A percentile compares a stretch with the other conserved stretches of the same genome.
Conservation (phyloP, 2,888 invertebrate genomes). For the Amiota communis region DNA sequence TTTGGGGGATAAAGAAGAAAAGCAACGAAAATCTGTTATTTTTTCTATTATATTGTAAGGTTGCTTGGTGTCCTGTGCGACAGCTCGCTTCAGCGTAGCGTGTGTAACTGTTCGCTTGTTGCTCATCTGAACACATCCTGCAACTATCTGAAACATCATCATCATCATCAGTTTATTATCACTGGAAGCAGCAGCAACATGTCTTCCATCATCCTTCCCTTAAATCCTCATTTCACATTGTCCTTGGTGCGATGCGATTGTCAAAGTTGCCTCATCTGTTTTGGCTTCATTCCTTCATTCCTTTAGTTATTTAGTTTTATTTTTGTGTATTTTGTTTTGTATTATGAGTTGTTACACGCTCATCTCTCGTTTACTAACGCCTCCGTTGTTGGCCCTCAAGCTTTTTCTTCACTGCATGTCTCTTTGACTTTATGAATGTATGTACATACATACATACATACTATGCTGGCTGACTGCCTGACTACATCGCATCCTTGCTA, state of each 20-base stretch:
- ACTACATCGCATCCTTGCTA: slow-evolving; percentile 13
- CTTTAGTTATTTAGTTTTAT: neutral
- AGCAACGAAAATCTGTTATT: slow-evolving; percentile 3
- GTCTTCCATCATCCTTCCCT: neutral
- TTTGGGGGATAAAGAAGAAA: neutral
- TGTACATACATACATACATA: too few species aligned
- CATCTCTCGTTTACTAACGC: slow-evolving; percentile 23
- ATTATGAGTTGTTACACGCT: slow-evolving; percentile 62
- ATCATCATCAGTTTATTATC: neutral
- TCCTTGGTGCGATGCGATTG: slow-evolving; percentile 25
- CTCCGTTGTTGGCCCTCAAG: slow-evolving; percentile 32
- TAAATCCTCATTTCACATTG: slow-evolving; percentile 15
- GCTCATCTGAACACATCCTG: slow-evolving; percentile 19
- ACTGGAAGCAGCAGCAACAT: neutral
- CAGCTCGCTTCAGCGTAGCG: slow-evolving; percentile 43
- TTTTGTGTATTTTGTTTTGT: slow-evolving; percentile 41
- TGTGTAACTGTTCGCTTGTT: slow-evolving; percentile 38
- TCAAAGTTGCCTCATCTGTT: slow-evolving; percentile 11
- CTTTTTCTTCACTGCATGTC: neutral
- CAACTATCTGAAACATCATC: slow-evolving; percentile 2
- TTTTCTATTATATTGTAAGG: neutral
- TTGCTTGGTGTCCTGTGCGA: slow-evolving; percentile 12
- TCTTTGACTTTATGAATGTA: neutral
- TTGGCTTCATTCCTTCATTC: slow-evolving; percentile 20
- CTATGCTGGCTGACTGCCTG: neutral